A percentile compares a stretch with the other conserved stretches of the same genome.
phyloP scores from a whole-genome alignment of 1,140 invertebrate genomes.

The Drosophila persimilis region DNA sequence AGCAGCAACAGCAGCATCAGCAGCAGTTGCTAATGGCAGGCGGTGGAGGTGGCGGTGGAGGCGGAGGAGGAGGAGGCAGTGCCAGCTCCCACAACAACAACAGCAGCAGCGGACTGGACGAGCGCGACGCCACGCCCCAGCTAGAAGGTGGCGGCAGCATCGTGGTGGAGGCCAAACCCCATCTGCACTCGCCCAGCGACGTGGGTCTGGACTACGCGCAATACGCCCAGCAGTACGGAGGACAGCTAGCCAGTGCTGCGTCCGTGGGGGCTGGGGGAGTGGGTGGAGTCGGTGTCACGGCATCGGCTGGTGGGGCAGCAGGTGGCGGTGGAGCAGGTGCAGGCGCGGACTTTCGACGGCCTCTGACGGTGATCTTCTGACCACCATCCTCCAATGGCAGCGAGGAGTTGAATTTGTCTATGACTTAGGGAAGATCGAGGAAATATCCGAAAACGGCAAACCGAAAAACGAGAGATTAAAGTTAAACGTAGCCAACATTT shows the following conservation, averaged over 20 bases:
- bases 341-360: slow-evolving; percentile 89
- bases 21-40: slow-evolving; percentile 58
- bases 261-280: slow-evolving; percentile 60
- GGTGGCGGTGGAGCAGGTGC: slow-evolving; percentile 63
- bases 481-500: slow-evolving; percentile 76
- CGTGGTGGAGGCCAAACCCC: slow-evolving; percentile 68
- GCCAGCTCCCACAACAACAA: slow-evolving; percentile 74
- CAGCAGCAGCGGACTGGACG: slow-evolving; percentile 72
- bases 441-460: slow-evolving; percentile 1
- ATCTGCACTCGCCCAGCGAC: slow-evolving; percentile 76
- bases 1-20: slow-evolving; percentile 70
- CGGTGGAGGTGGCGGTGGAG: slow-evolving; percentile 24
- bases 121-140: slow-evolving; percentile 78
- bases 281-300: slow-evolving; percentile 75
- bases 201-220: slow-evolving; percentile 77
- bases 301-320: slow-evolving; percentile 46
- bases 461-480: slow-evolving; percentile 71
- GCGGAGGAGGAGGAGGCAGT: slow-evolving; percentile 56
- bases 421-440: slow-evolving; percentile 59
- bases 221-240: slow-evolving; percentile 82
- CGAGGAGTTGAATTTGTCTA: slow-evolving; percentile 79
- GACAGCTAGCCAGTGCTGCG: slow-evolving; percentile 64
- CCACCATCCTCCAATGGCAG: slow-evolving; percentile 84
- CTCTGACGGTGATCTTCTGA: slow-evolving; percentile 94
- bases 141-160: slow-evolving; percentile 57